phyloP scores from a whole-genome alignment of 1,140 invertebrate species.

The Conus betulinus region DNA sequence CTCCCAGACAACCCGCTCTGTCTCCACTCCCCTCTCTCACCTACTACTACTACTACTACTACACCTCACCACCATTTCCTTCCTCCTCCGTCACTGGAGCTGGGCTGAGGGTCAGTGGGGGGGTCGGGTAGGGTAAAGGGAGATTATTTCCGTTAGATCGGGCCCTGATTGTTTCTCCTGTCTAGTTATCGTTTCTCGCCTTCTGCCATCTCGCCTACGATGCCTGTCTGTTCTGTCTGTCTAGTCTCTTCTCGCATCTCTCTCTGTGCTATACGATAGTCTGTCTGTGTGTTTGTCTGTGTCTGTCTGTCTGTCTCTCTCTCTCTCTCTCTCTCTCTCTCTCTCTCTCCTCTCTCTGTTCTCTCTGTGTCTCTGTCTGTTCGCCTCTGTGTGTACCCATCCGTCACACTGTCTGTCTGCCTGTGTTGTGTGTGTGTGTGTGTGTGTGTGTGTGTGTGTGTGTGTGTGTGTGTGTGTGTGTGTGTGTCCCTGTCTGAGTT shows the following conservation, averaged over 20 bases:
- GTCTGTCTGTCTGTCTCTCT: not conserved
- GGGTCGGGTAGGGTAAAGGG: not conserved
- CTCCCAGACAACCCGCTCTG: too few relatives aligned
- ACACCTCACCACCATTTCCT: too few relatives aligned
- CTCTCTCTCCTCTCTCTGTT: not conserved
- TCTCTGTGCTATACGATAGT: not conserved
- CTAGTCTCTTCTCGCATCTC: not conserved
- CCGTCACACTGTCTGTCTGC: too few relatives aligned
- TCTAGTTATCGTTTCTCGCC: not conserved
- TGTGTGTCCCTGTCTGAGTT: too few relatives aligned
- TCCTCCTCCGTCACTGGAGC: not conserved
- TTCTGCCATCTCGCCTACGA: not conserved
- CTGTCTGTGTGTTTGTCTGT: not conserved
- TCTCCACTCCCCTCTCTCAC: too few relatives aligned
- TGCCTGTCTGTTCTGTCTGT: not conserved
- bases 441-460: too few relatives aligned
- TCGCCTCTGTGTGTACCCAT: too few relatives aligned
- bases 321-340: conserved; percentile 1
- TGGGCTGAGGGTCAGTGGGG: not conserved
- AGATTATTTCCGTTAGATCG: not conserved
- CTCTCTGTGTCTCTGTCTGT: too few relatives aligned
- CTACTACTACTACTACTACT: too few relatives aligned
- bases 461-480: too few relatives aligned
- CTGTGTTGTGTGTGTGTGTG: too few relatives aligned
- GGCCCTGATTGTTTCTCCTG: not conserved